These are phyloP conservation scores for Tipula vernalis DNA, from an alignment of 2,888 invertebrate genomes.

Conservation along the genomic window DNA sequence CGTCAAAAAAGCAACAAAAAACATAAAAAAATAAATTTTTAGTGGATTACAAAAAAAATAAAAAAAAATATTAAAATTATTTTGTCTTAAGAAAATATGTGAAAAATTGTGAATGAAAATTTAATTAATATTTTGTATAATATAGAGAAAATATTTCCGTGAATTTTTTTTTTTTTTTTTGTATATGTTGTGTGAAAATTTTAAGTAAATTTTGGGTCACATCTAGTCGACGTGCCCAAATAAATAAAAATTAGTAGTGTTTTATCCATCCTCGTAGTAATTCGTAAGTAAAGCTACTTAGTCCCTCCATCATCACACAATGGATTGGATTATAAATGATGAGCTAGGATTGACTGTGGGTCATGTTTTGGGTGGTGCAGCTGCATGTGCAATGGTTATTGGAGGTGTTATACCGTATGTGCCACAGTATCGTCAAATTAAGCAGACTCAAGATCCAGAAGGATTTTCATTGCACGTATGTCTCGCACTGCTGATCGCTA, in stretches of 20 bases:
- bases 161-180: neutral
- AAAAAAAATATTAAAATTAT: neutral
- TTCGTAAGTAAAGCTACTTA: neutral
- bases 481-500: constrained; percentile 86
- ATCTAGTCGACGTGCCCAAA: neutral
- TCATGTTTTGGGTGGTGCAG: constrained; percentile 64
- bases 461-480: constrained; percentile 97
- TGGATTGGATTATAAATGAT: constrained; percentile 71
- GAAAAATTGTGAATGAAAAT: neutral
- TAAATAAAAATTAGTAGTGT: neutral
- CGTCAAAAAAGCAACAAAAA: neutral
- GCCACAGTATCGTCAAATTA: constrained; percentile 91
- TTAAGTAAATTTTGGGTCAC: neutral
- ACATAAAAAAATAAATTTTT: neutral
- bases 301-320: constrained; percentile 24
- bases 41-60: neutral
- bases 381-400: constrained; percentile 82
- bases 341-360: constrained; percentile 61
- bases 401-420: constrained; percentile 94
- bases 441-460: constrained; percentile 79
- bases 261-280: neutral
- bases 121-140: neutral
- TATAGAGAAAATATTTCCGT: neutral
- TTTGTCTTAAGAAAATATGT: neutral
- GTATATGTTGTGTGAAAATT: neutral